Evolutionary conservation across 2,113 vertebrate genomes (phyloP), one percentile per base, ranked within the genome.

Genomic region (Callipepla squamata): DNA sequence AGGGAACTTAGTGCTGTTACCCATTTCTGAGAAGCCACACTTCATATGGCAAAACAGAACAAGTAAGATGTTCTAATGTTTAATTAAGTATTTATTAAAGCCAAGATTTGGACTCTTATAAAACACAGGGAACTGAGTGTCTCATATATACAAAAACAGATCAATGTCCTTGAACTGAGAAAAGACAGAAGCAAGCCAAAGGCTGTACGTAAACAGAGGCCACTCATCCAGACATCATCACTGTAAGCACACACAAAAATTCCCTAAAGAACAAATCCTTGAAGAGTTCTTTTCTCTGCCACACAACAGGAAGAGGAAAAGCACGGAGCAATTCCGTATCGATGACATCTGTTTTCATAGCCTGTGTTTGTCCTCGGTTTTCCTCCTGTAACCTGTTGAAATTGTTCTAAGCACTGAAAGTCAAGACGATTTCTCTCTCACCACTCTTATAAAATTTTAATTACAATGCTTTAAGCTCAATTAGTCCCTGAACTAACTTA

Each of bases 151-250:
- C 51, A 85, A 85, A 92, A 82, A 1, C 50, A 87, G 53, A 91
- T 87, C 5, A 1, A 59, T 34, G 45, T 63, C 67, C 63, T 80
- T 74, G 51, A 94, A 90, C 67, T 48, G 51, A 85, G 78, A 89
- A 89, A 93, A 90, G 11, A 89, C 32, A 91, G 50, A 65, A 77
- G 58, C 70, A 91, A 93, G 79, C 73, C 89, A 95, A 91, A 50
- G 38, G 80, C 42, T 68, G 22, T 34, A 74, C 34, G 75, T 65
- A 86, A 92, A 94, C 9, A 73, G 51, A 85, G 38, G 61, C 68
- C 75, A 74, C 30, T 47, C 92, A 70, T 57, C 78, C 87, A 87
- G 32, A 40, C 55, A 87, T 30, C 53, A 50, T 50, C 30, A 42
- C 34, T 77, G 68, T 72, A 48, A 85, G 61, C 4, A 2, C 57